phyloP scores from a whole-genome alignment of 2,888 invertebrate species.

The Hydroisotoma schaefferi region DNA sequence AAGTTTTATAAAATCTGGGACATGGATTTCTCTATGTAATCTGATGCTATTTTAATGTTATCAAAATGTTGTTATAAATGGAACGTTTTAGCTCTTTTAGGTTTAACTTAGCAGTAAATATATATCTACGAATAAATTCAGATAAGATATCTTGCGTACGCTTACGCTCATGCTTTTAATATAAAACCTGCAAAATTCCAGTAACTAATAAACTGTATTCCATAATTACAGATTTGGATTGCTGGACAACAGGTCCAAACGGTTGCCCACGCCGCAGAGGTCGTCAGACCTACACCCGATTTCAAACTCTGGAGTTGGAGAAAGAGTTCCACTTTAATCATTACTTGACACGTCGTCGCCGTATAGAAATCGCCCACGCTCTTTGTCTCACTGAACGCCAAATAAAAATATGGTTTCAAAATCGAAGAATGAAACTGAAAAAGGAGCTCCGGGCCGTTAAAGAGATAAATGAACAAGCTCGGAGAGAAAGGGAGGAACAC shows the following conservation, averaged over 20 bases:
- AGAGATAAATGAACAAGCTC: slow-evolving; percentile 90
- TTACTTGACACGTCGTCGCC: slow-evolving; percentile 89
- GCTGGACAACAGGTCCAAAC: slow-evolving; percentile 74
- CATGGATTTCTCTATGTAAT: too few relatives aligned
- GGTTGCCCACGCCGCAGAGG: slow-evolving; percentile 91
- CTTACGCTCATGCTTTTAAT: too few relatives aligned
- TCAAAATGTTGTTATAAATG: too few relatives aligned
- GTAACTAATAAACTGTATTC: too few relatives aligned
- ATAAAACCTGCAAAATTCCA: too few relatives aligned
- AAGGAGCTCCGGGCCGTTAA: slow-evolving; percentile 90
- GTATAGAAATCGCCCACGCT: slow-evolving; percentile 96
- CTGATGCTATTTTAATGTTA: too few relatives aligned
- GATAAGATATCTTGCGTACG: too few relatives aligned
- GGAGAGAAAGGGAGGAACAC: slow-evolving; percentile 84
- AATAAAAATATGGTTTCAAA: slow-evolving; percentile 95
- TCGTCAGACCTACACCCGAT: slow-evolving; percentile 95
- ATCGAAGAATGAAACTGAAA: slow-evolving; percentile 87
- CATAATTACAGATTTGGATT: slow-evolving; percentile 39
- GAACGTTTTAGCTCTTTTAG: too few relatives aligned
- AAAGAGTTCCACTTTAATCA: slow-evolving; percentile 99
- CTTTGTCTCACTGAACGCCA: slow-evolving; percentile 93
- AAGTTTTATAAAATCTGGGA: too few relatives aligned
- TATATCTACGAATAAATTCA: too few relatives aligned
- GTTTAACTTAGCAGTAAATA: too few relatives aligned
- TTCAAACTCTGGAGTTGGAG: slow-evolving; percentile 96